Conservation (phyloP, 2,888 invertebrate species). For the Gastracanthus pulcherrimus region DNA sequence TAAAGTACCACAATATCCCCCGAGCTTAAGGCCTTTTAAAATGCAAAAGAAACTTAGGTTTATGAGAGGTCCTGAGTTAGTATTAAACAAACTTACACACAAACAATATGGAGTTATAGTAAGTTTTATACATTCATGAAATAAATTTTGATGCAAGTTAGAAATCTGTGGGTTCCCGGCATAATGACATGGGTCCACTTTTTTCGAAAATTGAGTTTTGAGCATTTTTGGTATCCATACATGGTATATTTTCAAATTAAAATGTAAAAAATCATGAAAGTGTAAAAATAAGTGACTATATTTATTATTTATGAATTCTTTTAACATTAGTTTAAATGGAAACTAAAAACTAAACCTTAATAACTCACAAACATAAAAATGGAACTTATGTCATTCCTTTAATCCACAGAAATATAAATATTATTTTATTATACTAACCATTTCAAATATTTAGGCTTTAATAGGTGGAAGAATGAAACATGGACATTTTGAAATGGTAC, state of each 20-base stretch:
- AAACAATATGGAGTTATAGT: slow-evolving; percentile 97
- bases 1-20: slow-evolving; percentile 85
- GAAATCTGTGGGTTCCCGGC: too few species aligned
- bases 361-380: too few species aligned
- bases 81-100: slow-evolving; percentile 91
- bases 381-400: background rate
- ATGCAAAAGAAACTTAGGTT: slow-evolving; percentile 90
- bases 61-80: slow-evolving; percentile 93
- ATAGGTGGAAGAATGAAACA: slow-evolving; percentile 89
- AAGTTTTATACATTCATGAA: slow-evolving; percentile 74
- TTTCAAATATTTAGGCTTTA: slow-evolving; percentile 81
- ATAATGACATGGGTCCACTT: too few species aligned
- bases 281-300: too few species aligned
- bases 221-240: too few species aligned
- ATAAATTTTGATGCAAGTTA: background rate
- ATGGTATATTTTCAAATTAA: too few species aligned
- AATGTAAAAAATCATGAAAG: too few species aligned
- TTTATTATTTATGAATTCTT: too few species aligned
- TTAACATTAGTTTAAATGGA: too few species aligned
- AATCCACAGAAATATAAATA: too few species aligned
- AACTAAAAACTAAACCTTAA: too few species aligned
- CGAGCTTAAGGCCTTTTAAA: slow-evolving; percentile 86
- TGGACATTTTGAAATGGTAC: slow-evolving; percentile 94
- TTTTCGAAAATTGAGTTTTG: background rate
- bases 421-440: background rate